Percentiles rank a stretch among this genome's conserved stretches.
Evolutionary conservation across 2,113 vertebrate species (phyloP).

Genomic region (Catagonus wagneri): DNA sequence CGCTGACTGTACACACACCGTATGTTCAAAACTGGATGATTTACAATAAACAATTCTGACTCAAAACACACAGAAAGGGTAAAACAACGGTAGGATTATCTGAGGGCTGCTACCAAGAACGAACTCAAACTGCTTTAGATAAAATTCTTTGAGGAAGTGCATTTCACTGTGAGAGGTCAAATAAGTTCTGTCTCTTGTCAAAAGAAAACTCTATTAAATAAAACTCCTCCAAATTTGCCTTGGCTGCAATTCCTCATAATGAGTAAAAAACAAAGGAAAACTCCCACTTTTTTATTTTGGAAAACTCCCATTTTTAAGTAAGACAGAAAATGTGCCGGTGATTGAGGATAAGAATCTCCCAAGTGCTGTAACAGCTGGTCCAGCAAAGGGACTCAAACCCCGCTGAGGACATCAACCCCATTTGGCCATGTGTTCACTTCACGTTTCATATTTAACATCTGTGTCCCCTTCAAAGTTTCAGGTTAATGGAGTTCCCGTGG

Average conservation of each 20-base stretch:
- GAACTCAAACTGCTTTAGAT: not conserved
- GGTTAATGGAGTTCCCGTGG: not conserved
- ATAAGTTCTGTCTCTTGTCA: constrained; percentile 17
- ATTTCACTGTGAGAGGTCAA: constrained; percentile 19
- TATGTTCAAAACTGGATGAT: not conserved
- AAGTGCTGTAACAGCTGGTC: too few species aligned
- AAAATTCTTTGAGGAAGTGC: not conserved
- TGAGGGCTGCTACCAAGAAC: not conserved
- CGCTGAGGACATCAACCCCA: not conserved
- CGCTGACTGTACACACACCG: not conserved
- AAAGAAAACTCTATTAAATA: constrained; percentile 33
- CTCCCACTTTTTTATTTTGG: not conserved
- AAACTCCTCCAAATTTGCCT: not conserved
- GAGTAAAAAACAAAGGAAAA: not conserved
- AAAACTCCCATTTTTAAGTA: not conserved
- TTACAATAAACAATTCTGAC: not conserved
- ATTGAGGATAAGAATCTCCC: not conserved
- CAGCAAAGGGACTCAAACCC: not conserved
- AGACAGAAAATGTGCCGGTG: not conserved
- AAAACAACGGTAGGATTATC: not conserved
- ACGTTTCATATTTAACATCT: not conserved
- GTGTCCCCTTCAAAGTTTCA: not conserved
- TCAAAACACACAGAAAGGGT: not conserved
- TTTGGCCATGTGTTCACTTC: not conserved
- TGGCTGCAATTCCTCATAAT: constrained; percentile 32